phyloP scores from a whole-genome alignment of 2,888 invertebrate species.

The Pemphredon lugubris region DNA sequence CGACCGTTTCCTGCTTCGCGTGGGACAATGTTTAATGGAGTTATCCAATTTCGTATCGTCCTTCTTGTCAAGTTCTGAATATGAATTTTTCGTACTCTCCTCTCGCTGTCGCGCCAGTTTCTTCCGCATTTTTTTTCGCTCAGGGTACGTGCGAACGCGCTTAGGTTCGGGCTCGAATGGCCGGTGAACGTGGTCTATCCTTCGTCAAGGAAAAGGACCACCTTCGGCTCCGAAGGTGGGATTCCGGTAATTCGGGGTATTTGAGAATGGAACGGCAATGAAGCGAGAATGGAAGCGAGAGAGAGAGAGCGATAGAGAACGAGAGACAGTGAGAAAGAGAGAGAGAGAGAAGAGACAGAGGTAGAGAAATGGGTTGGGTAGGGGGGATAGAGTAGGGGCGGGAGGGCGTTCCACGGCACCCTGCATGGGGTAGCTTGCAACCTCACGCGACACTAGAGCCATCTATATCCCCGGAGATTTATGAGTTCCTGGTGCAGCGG shows the following conservation, averaged over 20 bases:
- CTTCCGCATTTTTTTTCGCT: no score
- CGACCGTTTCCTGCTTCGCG: no score
- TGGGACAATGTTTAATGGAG: no score
- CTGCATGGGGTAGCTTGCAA: slow-evolving; percentile 80
- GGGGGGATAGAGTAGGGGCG: slow-evolving; percentile 70
- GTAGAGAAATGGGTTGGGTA: slow-evolving; percentile 63
- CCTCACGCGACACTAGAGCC: slow-evolving; percentile 81
- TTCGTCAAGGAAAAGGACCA: not conserved
- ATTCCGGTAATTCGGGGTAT: slow-evolving; percentile 77
- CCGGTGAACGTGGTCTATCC: no score
- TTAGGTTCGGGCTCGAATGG: no score
- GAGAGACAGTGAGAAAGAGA: slow-evolving; percentile 16
- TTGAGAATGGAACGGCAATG: slow-evolving; percentile 44
- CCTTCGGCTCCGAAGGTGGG: slow-evolving; percentile 63
- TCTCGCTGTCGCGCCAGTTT: no score
- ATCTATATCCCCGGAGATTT: slow-evolving; percentile 81
- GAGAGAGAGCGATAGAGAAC: slow-evolving; percentile 3
- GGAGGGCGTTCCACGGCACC: slow-evolving; percentile 77
- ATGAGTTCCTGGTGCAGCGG: slow-evolving; percentile 79
- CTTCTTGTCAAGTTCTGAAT: no score
- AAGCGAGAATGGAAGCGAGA: not conserved
- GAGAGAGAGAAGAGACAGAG: slow-evolving; percentile 50
- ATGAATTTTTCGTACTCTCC: no score
- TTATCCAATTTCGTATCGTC: no score
- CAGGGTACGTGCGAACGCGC: no score